Percentiles rank a stretch among this genome's conserved stretches.
phyloP scores from a whole-genome alignment of 2,797 vertebrate genomes.

The Coendou prehensilis region DNA sequence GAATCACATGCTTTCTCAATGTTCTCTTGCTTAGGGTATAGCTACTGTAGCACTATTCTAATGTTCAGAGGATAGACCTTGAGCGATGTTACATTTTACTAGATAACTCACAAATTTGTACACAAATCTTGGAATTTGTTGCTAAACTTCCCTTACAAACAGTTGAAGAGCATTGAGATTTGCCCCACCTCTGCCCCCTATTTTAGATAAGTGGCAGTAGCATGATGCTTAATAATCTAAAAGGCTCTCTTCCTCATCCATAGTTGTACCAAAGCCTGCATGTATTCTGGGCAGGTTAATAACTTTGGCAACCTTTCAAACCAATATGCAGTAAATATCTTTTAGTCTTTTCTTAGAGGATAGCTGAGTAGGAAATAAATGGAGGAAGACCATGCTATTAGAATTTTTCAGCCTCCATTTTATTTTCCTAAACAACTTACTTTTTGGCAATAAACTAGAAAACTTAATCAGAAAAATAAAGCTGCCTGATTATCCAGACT shows the following conservation, averaged over 20 bases:
- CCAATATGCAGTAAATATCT: background rate
- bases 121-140: background rate
- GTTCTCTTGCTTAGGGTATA: background rate
- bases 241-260: background rate
- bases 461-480: background rate
- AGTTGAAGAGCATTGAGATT: background rate
- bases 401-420: background rate
- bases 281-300: background rate
- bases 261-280: background rate
- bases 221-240: background rate
- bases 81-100: background rate
- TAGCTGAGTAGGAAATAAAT: background rate
- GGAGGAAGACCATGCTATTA: background rate
- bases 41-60: background rate
- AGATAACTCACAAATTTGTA: background rate
- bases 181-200: background rate
- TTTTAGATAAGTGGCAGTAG: background rate
- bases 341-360: background rate
- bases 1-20: background rate
- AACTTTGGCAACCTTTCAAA: background rate
- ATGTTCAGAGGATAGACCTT: background rate
- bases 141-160: background rate
- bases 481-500: background rate
- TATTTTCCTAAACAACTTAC: background rate
- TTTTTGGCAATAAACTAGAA: background rate